Percentiles rank a stretch among this genome's conserved stretches.
Evolutionary conservation across 2,888 invertebrate genomes (phyloP).

Genomic region (Eumacrocentrus americanus): DNA sequence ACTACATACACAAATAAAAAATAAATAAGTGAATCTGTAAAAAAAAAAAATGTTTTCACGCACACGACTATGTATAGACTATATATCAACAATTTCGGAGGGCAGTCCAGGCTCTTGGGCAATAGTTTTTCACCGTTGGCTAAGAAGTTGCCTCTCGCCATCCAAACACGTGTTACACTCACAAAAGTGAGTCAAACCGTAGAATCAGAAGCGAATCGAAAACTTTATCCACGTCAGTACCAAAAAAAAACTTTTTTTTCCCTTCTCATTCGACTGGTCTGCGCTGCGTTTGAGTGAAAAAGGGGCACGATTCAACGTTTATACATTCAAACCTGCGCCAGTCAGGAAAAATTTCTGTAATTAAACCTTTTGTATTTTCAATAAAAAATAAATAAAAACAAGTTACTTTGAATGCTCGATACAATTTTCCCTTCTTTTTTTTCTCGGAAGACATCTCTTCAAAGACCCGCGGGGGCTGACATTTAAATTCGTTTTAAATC

Average conservation of each 20-base stretch:
- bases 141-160: not conserved
- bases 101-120: not conserved
- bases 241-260: constrained; percentile 9
- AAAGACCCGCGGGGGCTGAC: constrained; percentile 12
- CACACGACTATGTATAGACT: not conserved
- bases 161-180: constrained; percentile 26
- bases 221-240: constrained; percentile 28
- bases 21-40: not conserved
- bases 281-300: not conserved
- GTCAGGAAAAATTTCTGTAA: constrained; percentile 17
- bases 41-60: not conserved
- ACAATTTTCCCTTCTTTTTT: constrained; percentile 3
- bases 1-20: not conserved
- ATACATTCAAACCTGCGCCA: not conserved
- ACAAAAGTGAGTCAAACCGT: constrained; percentile 29
- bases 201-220: constrained; percentile 20
- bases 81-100: constrained; percentile 12
- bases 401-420: constrained; percentile 11
- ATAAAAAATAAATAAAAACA: constrained; percentile 2
- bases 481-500: constrained; percentile 24
- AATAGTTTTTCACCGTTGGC: no score
- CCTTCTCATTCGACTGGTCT: not conserved
- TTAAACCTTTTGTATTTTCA: constrained; percentile 20
- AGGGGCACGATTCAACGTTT: not conserved
- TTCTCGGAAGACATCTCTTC: constrained; percentile 15